phyloP scores from a whole-genome alignment of 2,797 vertebrate species.

The Cichlasoma orientale region DNA sequence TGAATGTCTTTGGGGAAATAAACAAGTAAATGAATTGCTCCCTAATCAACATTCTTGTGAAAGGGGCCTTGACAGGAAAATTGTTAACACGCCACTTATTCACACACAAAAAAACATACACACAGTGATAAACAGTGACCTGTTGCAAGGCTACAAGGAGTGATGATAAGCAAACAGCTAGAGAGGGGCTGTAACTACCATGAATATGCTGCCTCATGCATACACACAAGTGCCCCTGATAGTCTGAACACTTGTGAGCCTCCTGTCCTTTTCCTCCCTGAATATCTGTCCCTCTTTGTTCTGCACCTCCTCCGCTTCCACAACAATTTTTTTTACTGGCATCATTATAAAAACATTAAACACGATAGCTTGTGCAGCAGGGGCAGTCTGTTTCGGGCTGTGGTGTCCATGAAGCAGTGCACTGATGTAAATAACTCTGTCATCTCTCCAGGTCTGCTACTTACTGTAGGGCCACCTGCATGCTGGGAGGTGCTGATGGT shows the following conservation, averaged over 20 bases:
- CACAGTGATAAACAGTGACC: slow-evolving; percentile 1
- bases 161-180: slow-evolving; percentile 28
- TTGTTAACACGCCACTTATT: background rate
- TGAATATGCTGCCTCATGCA: background rate
- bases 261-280: background rate
- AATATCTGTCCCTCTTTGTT: background rate
- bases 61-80: background rate
- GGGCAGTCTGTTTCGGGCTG: slow-evolving; percentile 26
- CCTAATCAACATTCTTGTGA: slow-evolving; percentile 7
- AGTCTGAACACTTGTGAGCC: background rate
- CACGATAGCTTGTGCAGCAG: slow-evolving; percentile 15
- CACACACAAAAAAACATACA: background rate
- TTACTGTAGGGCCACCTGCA: slow-evolving; percentile 43
- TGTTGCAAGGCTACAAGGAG: background rate
- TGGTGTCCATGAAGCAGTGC: background rate
- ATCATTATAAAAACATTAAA: slow-evolving; percentile 44
- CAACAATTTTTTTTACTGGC: slow-evolving; percentile 5
- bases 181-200: slow-evolving; percentile 1
- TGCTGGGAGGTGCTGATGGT: slow-evolving; percentile 51
- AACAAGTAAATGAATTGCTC: slow-evolving; percentile 50
- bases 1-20: slow-evolving; percentile 39
- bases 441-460: slow-evolving; percentile 48
- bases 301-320: background rate
- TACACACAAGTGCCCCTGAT: background rate
- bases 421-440: slow-evolving; percentile 60